A percentile compares a stretch with the other conserved stretches of the same genome.
Conservation (phyloP, 37 sponge, comb jelly and placozoan species). For the Dysidea cf. avara region DNA sequence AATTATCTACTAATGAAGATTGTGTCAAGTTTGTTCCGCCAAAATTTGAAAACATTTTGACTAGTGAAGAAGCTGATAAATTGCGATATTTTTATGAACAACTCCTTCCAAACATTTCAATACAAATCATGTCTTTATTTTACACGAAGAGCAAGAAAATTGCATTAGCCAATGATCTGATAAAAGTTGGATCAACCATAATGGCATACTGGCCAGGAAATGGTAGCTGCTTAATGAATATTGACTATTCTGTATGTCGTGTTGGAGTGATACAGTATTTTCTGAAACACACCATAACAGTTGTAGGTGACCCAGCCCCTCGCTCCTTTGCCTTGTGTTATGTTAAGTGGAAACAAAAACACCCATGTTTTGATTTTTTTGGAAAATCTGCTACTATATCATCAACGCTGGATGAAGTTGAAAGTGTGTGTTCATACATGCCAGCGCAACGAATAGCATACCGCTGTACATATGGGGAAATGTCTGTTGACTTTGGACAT, state of each 20-base stretch:
- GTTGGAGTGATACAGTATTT: conserved; percentile 37
- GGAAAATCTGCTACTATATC: conserved; percentile 31
- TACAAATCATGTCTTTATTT: conserved; percentile 4
- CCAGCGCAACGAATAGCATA: conserved; percentile 46
- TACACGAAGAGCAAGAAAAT: background rate
- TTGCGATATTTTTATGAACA: conserved; percentile 12
- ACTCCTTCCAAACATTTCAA: background rate
- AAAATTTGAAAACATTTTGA: conserved; percentile 1
- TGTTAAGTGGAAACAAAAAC: conserved; percentile 36
- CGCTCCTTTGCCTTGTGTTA: conserved; percentile 26
- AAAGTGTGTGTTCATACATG: conserved; percentile 29
- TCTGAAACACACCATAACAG: conserved; percentile 4
- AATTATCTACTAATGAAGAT: background rate
- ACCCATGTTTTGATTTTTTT: conserved; percentile 18
- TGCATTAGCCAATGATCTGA: conserved; percentile 14
- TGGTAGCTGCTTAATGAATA: background rate
- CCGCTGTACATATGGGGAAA: conserved; percentile 18
- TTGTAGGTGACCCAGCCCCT: background rate
- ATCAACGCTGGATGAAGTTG: no score
- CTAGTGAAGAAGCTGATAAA: background rate
- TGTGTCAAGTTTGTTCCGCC: conserved; percentile 18
- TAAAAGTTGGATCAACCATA: conserved; percentile 31
- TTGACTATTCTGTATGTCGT: conserved; percentile 1
- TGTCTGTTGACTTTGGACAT: conserved; percentile 6
- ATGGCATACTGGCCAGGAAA: conserved; percentile 34